These are phyloP conservation scores for Sebastes oblongus DNA, from an alignment of 2,797 vertebrate genomes.

Conservation along the genomic window DNA sequence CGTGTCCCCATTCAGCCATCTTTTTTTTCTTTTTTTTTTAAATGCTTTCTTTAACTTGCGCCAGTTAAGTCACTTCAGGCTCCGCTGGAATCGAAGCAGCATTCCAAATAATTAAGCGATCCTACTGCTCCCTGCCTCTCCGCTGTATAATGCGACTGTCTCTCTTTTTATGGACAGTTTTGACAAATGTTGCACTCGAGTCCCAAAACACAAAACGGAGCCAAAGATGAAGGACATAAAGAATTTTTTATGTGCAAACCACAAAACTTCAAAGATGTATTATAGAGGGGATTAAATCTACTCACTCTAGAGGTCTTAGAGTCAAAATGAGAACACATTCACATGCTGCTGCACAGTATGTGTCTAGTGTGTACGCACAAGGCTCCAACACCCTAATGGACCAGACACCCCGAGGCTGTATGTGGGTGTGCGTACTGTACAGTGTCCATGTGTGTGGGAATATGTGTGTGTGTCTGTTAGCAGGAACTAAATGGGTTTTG, in stretches of 20 bases:
- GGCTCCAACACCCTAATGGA: slow-evolving; percentile 36
- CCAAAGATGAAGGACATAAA: not conserved
- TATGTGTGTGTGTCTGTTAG: slow-evolving; percentile 22
- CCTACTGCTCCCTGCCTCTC: not conserved
- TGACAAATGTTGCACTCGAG: not conserved
- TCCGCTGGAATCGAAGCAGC: not conserved
- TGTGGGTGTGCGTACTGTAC: slow-evolving; percentile 16
- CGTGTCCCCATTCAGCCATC: not conserved
- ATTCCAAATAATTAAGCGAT: not conserved
- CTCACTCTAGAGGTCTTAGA: slow-evolving; percentile 6
- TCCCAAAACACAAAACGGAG: not conserved
- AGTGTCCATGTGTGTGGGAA: not conserved
- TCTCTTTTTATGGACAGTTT: not conserved
- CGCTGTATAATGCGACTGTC: not conserved
- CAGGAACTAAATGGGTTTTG: slow-evolving; percentile 41
- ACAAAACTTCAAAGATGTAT: not conserved
- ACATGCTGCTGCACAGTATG: slow-evolving; percentile 25
- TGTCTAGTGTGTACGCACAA: not conserved
- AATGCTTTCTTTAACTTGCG: not conserved
- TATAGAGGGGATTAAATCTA: not conserved
- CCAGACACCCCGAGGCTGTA: slow-evolving; percentile 43
- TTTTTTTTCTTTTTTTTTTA: not conserved
- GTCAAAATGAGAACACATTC: slow-evolving; percentile 33
- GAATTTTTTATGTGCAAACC: not conserved
- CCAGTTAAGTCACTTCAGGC: slow-evolving; percentile 1